A percentile compares a stretch with the other conserved stretches of the same genome.
Evolutionary conservation across 2,113 vertebrate genomes (phyloP).

Genomic region (Glaucidium brasilianum): DNA sequence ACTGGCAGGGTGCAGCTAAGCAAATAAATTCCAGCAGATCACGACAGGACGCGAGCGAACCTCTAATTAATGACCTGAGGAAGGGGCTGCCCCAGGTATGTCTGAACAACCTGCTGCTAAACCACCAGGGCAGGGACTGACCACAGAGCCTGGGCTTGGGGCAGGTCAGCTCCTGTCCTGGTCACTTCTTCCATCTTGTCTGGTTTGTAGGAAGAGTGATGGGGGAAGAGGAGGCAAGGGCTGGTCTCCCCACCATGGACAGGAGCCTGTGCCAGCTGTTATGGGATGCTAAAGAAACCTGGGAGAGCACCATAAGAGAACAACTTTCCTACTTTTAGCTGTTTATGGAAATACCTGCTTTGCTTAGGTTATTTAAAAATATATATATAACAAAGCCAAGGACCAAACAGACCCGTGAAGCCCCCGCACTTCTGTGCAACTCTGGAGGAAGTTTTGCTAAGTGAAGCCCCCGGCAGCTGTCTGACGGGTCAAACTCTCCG

Average conservation of each 20-base stretch:
- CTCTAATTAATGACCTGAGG: background rate
- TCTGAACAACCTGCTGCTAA: background rate
- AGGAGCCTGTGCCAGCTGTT: background rate
- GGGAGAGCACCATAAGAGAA: background rate
- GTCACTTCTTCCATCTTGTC: background rate
- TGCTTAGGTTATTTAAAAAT: background rate
- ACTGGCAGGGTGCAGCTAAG: accelerated
- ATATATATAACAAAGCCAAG: accelerated
- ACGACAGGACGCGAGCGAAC: accelerated
- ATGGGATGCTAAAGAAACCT: accelerated
- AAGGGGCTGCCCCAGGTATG: background rate
- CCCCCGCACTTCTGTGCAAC: background rate
- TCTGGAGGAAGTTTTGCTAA: background rate
- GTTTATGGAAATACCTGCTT: accelerated
- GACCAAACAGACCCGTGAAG: accelerated
- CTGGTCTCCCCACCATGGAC: accelerated
- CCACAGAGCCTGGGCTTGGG: background rate
- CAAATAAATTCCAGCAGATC: background rate
- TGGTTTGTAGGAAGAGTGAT: accelerated
- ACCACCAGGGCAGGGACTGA: accelerated
- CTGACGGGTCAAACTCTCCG: background rate
- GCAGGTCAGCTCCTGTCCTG: background rate
- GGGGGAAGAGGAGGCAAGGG: background rate
- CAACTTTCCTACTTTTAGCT: background rate
- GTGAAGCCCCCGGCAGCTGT: background rate